Evolutionary conservation across 2,888 invertebrate species (phyloP), one percentile per base, ranked within the genome.

Genomic region (Pecten maximus): DNA sequence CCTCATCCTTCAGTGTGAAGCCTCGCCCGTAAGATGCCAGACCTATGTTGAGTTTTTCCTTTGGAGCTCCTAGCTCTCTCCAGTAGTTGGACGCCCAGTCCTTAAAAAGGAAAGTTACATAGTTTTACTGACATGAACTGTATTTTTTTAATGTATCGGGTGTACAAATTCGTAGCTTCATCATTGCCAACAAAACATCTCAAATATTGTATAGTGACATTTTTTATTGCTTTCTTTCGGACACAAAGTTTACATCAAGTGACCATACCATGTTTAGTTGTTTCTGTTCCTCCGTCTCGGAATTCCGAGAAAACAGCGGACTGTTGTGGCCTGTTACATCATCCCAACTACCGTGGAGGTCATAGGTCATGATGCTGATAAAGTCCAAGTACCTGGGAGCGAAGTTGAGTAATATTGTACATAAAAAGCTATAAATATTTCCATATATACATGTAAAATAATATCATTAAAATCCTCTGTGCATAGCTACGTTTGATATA

Each of bases 261-360:
- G n/a, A n/a, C n/a, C 87, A 87, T 89, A 94, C 94, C 91, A 94
- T 87, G 87, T 93, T 94, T 0, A 93, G 91, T 88, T 90, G 92
- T 4, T 44, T 40, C 28, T 93, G 89, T 15, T 89, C 54, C 0
- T 91, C 93, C 0, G 87, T 90, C 48, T 94, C 94, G 12, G 60
- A 92, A 12, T 89, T 39, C 40, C 93, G 87, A 15, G 92, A 89
- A 89, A 93, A 95, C 16, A 96, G 93, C 0, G 96, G 96, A 23
- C 96, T 93, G 91, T 96, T 96, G 88, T 95, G 95, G 12, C 96
- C 96, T 0, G 96, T 95, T 40, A 91, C 88, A 2, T 91, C 91
- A 2, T 96, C 96, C 96, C 96, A 96, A 50, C 94, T 92, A 0
- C 96, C 96, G 91, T 96, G 93, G 0, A 96, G 91, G 92, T 96